Conservation (phyloP, 2,888 invertebrate genomes). For the Blomia tropicalis region DNA sequence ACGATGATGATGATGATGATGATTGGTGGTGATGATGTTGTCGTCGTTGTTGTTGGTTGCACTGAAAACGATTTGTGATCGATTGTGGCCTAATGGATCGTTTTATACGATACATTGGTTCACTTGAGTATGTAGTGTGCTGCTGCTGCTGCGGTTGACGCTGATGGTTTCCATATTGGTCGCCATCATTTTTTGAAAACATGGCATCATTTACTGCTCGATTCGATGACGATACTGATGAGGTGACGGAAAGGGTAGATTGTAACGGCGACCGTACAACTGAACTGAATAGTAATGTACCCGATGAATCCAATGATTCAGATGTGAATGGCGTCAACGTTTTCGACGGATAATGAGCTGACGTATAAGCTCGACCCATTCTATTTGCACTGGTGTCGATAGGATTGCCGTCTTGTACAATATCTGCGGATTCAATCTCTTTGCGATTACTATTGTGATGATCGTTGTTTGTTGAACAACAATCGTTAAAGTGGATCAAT, state of each 20-base stretch:
- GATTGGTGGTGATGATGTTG: background rate
- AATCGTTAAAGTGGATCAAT: background rate
- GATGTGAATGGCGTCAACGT: background rate
- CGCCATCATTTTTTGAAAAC: too few species aligned
- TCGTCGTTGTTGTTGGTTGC: background rate
- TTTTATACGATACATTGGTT: too few species aligned
- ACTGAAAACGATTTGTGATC: too few species aligned
- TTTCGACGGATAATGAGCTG: background rate
- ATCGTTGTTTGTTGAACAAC: background rate
- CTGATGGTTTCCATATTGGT: background rate
- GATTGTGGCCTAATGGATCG: too few species aligned
- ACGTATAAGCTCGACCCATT: background rate
- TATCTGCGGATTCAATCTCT: too few species aligned
- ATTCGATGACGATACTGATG: too few species aligned
- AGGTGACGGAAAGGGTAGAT: background rate
- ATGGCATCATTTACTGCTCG: too few species aligned
- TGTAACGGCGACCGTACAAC: background rate
- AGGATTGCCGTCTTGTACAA: too few species aligned
- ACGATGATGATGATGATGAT: background rate
- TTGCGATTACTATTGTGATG: background rate
- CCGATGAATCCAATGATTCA: background rate
- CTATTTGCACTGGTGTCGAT: too few species aligned
- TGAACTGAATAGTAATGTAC: slow-evolving; percentile 3
- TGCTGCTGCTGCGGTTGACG: too few species aligned
- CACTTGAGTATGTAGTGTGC: too few species aligned